Evolutionary conservation across 2,888 invertebrate species (phyloP).

Genomic region (Microdon myrmicae): DNA sequence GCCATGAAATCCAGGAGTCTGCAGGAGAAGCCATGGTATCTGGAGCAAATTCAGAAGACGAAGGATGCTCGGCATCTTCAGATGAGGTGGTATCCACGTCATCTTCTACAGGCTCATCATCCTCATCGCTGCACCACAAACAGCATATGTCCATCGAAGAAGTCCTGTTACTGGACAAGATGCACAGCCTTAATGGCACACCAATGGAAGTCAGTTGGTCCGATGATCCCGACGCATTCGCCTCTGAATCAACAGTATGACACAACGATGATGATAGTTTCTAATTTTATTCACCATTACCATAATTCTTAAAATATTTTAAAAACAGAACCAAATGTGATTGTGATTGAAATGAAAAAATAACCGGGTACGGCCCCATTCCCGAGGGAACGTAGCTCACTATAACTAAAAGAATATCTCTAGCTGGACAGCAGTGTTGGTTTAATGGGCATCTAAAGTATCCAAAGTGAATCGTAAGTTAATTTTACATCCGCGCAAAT

Average conservation of each 20-base stretch:
- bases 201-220: conserved; percentile 68
- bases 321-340: conserved; percentile 52
- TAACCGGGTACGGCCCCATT: too few relatives aligned
- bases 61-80: conserved; percentile 69
- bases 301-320: too few relatives aligned
- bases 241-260: conserved; percentile 62
- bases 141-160: conserved; percentile 60
- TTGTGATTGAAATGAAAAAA: conserved; percentile 52
- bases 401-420: too few relatives aligned
- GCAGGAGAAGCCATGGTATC: conserved; percentile 76
- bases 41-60: conserved; percentile 73
- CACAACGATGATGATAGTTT: conserved; percentile 66
- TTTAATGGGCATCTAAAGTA: too few relatives aligned
- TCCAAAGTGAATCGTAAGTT: too few relatives aligned
- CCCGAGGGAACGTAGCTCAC: conserved; percentile 45
- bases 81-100: conserved; percentile 67
- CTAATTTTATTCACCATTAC: conserved; percentile 55
- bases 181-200: conserved; percentile 66
- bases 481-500: too few relatives aligned
- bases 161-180: conserved; percentile 61
- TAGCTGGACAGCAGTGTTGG: too few relatives aligned
- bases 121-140: conserved; percentile 60
- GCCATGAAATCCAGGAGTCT: conserved; percentile 71
- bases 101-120: conserved; percentile 67
- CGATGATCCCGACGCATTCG: conserved; percentile 63